Evolutionary conservation across 1,140 invertebrate species (phyloP), one percentile per base, ranked within the genome.

Genomic region (Drosophila murphyi): DNA sequence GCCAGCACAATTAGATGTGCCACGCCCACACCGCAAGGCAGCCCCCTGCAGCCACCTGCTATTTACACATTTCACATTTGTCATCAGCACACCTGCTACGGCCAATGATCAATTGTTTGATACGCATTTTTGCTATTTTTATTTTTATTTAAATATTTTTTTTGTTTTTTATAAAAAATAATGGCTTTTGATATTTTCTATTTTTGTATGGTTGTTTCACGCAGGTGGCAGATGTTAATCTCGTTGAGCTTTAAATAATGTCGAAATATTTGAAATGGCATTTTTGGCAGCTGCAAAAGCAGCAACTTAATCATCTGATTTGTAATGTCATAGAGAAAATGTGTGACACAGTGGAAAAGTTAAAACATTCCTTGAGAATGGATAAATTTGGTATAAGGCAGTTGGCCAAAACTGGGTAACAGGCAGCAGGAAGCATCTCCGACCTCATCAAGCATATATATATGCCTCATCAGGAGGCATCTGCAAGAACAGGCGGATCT

Each of bases 1-100:
- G 65, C 51, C 43, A 48, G 64, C 64, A 70, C 83, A 88, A 87
- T 87, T 87, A 87, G 65, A 72, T 61, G 50, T 61, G 83, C 80
- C 85, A 87, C 83, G 83, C 83, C 83, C 76, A 59, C 45, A 51
- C 8, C 48, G 3, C 34, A 1, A 1, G 7, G 12, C 39, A 29
- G 20, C 20, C 20, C 20, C 51, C 29, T n/a, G 10, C 56, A 54
- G 52, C 61, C 56, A 57, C 50, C 62, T 67, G 62, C 43, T 54
- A 37, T 37, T 52, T 45, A 4, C 5, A 29, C 10, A 47, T 41
- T 55, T 37, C n/a, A 28, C n/a, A 59, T 37, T 54, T 41, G 48
- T 59, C 57, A 69, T 69, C 47, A 31, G 55, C 45, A 59, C 68
- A 71, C 68, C 68, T 71, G 68, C 47, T 63, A 50, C 5, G 47